phyloP scores from a whole-genome alignment of 2,888 invertebrate genomes.

The Xanthia icteritia region DNA sequence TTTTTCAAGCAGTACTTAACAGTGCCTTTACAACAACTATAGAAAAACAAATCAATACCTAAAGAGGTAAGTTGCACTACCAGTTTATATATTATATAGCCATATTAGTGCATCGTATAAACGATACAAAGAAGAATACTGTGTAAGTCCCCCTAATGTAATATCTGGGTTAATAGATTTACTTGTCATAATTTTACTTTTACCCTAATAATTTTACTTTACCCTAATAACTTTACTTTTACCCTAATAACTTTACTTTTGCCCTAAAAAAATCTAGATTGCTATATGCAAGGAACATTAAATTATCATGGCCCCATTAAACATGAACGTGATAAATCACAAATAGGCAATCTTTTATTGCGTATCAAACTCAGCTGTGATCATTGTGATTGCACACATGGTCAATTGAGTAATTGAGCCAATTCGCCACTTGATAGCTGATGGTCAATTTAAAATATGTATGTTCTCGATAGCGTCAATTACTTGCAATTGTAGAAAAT shows the following conservation, averaged over 20 bases:
- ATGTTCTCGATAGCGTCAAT: slow-evolving; percentile 19
- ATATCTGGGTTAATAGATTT: background rate
- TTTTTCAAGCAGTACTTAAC: background rate
- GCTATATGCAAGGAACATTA: background rate
- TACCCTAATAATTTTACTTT: background rate
- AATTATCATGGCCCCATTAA: background rate
- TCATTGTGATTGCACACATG: slow-evolving; percentile 22
- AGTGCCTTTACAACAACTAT: background rate
- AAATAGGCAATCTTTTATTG: slow-evolving; percentile 28
- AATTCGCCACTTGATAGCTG: slow-evolving; percentile 31
- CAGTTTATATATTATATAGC: no score
- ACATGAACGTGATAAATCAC: slow-evolving; percentile 7
- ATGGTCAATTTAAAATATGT: slow-evolving; percentile 30
- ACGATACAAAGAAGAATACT: background rate
- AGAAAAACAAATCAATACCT: slow-evolving; percentile 22
- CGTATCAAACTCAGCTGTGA: background rate
- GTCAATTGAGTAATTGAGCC: slow-evolving; percentile 48
- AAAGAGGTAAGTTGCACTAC: slow-evolving; percentile 10
- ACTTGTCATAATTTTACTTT: background rate
- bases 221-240: background rate
- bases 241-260: background rate
- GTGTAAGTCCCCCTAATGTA: no score
- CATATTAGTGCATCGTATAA: no score
- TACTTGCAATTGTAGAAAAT: background rate
- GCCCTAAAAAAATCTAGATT: background rate